Conservation (phyloP, 2,797 vertebrate genomes). For the Champsocephalus gunnari region DNA sequence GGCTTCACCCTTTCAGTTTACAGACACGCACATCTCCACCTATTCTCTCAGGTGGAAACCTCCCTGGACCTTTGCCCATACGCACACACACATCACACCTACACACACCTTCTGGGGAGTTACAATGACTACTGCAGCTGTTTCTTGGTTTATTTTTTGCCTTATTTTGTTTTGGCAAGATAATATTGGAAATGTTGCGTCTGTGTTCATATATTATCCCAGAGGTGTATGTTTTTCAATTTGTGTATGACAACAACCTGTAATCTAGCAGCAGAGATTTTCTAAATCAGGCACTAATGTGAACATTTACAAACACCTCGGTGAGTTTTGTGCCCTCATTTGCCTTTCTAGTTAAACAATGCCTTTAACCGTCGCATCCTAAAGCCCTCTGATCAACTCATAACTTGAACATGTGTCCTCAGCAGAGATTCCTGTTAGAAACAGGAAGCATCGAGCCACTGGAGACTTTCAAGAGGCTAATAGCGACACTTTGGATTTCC, state of each 20-base stretch:
- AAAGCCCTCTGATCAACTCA: slow-evolving; percentile 30
- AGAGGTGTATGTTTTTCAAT: slow-evolving; percentile 3
- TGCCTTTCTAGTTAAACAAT: slow-evolving; percentile 23
- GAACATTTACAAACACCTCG: slow-evolving; percentile 5
- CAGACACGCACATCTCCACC: slow-evolving; percentile 58
- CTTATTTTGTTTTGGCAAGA: slow-evolving; percentile 5
- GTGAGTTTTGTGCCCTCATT: slow-evolving; percentile 8
- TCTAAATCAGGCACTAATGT: slow-evolving; percentile 23
- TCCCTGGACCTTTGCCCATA: slow-evolving; percentile 57
- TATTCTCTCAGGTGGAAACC: slow-evolving; percentile 76
- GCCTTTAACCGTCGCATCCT: slow-evolving; percentile 42
- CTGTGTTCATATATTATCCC: no score
- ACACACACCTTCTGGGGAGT: not conserved
- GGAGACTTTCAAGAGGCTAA: slow-evolving; percentile 82
- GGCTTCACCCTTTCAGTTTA: slow-evolving; percentile 60
- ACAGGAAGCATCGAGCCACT: slow-evolving; percentile 68
- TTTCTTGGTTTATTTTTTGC: slow-evolving; percentile 17
- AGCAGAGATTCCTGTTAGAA: slow-evolving; percentile 71
- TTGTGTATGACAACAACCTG: not conserved
- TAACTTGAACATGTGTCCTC: slow-evolving; percentile 32
- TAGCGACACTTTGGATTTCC: slow-evolving; percentile 84
- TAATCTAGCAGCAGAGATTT: not conserved
- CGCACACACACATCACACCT: not conserved
- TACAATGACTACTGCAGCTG: no score
- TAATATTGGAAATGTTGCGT: no score